Percentiles rank a stretch among this genome's conserved stretches.
Conservation (phyloP, 1,140 invertebrate species). For the Centruroides sculpturatus region DNA sequence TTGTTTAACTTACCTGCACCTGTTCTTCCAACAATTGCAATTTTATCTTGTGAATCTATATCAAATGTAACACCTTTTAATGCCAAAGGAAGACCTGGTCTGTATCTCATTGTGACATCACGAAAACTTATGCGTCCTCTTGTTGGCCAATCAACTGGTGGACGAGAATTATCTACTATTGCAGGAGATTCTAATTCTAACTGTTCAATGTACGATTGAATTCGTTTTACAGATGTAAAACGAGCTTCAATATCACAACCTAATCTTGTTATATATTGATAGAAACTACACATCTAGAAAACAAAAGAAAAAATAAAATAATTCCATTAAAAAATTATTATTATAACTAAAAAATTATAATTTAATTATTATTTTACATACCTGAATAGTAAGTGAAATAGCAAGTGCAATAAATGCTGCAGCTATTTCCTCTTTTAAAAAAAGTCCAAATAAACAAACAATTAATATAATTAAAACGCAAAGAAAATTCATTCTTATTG, state of each 20-base stretch:
- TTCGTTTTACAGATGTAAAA: constrained; percentile 47
- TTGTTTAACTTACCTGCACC: constrained; percentile 29
- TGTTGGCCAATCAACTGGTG: constrained; percentile 41
- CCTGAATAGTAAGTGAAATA: constrained; percentile 45
- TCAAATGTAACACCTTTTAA: constrained; percentile 44
- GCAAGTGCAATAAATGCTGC: constrained; percentile 51
- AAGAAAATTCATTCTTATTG: constrained; percentile 47
- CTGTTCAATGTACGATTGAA: constrained; percentile 34
- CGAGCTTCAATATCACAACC: constrained; percentile 47
- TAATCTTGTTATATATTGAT: constrained; percentile 44
- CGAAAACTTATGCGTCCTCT: constrained; percentile 53
- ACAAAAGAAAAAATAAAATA: not conserved
- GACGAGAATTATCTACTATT: constrained; percentile 28
- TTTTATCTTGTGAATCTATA: constrained; percentile 42
- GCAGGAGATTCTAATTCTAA: constrained; percentile 13
- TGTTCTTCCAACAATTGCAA: constrained; percentile 37
- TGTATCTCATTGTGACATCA: constrained; percentile 48
- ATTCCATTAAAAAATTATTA: too few relatives aligned
- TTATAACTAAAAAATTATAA: too few relatives aligned
- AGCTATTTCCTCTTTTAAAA: constrained; percentile 37
- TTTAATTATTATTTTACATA: constrained; percentile 9
- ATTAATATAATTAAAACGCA: constrained; percentile 34
- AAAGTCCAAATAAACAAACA: constrained; percentile 41
- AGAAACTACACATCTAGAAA: constrained; percentile 43
- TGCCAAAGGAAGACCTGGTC: constrained; percentile 39